These are phyloP conservation scores for Drosophila busckii DNA, from an alignment of 1,140 invertebrate genomes.

Conservation along the genomic window DNA sequence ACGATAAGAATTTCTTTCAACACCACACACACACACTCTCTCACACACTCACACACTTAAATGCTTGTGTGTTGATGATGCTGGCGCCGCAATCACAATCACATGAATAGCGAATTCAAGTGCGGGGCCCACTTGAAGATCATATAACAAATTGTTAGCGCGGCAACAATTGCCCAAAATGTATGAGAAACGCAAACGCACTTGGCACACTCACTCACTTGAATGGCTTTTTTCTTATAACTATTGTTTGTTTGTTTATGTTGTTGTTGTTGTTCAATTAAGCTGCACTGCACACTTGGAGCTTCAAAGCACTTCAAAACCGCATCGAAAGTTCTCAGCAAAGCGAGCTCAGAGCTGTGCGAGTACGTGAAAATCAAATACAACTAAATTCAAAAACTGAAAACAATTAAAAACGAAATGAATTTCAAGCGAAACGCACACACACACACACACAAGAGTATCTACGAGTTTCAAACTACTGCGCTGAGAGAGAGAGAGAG, in stretches of 20 bases:
- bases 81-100: slow-evolving; percentile 12
- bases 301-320: slow-evolving; percentile 8
- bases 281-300: slow-evolving; percentile 14
- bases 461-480: slow-evolving; percentile 60
- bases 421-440: slow-evolving; percentile 38
- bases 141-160: slow-evolving; percentile 26
- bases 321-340: slow-evolving; percentile 13
- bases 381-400: slow-evolving; percentile 72
- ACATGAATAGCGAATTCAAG: not conserved
- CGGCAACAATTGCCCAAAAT: slow-evolving; percentile 8
- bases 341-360: slow-evolving; percentile 46
- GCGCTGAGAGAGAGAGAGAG: slow-evolving; percentile 13
- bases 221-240: slow-evolving; percentile 8
- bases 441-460: slow-evolving; percentile 34
- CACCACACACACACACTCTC: no score
- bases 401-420: slow-evolving; percentile 75
- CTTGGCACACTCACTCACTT: slow-evolving; percentile 22
- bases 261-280: slow-evolving; percentile 1
- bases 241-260: not conserved
- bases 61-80: slow-evolving; percentile 6
- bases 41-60: not conserved
- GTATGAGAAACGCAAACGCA: no score
- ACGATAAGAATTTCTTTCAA: slow-evolving; percentile 35
- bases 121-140: slow-evolving; percentile 16
- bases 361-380: slow-evolving; percentile 67